These are phyloP conservation scores for Chorisops tibialis DNA, from an alignment of 2,888 invertebrate species.

Conservation along the genomic window DNA sequence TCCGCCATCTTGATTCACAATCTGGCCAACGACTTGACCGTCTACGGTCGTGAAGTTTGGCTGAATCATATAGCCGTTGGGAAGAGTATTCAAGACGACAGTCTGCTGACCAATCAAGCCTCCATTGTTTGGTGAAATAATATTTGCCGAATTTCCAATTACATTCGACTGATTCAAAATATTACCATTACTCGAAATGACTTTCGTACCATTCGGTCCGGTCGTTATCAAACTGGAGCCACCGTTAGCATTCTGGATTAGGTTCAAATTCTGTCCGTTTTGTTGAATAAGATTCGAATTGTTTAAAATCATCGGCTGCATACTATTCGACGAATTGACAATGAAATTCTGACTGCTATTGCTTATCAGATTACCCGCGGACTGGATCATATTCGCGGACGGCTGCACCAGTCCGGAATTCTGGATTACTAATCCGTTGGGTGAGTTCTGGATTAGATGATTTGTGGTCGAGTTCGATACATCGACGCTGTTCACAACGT, in stretches of 20 bases:
- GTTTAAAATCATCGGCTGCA: constrained; percentile 38
- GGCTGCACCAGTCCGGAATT: constrained; percentile 32
- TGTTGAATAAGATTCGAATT: constrained; percentile 34
- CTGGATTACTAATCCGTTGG: constrained; percentile 36
- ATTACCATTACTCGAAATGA: constrained; percentile 36
- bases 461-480: constrained; percentile 23
- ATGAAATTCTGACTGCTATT: constrained; percentile 34
- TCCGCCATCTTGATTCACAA: constrained; percentile 54
- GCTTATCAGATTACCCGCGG: constrained; percentile 25
- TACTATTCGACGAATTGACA: constrained; percentile 37
- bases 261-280: constrained; percentile 36
- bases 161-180: constrained; percentile 28
- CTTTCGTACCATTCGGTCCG: constrained; percentile 39
- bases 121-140: constrained; percentile 37
- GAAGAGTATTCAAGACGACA: constrained; percentile 76
- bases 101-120: constrained; percentile 69
- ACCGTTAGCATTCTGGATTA: constrained; percentile 28
- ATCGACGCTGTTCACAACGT: constrained; percentile 31
- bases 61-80: constrained; percentile 74
- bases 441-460: constrained; percentile 30
- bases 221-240: constrained; percentile 30
- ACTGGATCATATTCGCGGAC: constrained; percentile 32
- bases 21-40: constrained; percentile 64
- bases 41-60: constrained; percentile 68
- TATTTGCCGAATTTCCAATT: constrained; percentile 36